phyloP scores from a whole-genome alignment of 2,113 vertebrate species.

The Tauraco erythrolophus region DNA sequence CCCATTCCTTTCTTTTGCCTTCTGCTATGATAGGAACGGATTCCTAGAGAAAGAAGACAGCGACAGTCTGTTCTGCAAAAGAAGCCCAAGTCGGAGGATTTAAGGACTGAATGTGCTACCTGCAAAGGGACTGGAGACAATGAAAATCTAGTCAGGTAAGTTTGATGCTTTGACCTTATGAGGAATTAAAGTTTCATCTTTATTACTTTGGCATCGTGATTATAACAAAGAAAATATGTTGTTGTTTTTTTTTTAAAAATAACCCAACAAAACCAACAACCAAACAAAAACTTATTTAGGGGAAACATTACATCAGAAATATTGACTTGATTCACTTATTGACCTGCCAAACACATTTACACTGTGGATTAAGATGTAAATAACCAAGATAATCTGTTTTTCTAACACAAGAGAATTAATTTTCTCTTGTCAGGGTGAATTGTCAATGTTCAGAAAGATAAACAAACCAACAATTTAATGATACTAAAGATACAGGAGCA shows the following conservation, averaged over 20 bases:
- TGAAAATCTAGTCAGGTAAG: slow-evolving; percentile 97
- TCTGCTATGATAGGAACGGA: slow-evolving; percentile 84
- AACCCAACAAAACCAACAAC: not conserved
- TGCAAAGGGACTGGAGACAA: slow-evolving; percentile 96
- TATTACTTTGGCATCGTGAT: slow-evolving; percentile 67
- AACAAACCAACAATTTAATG: slow-evolving; percentile 11
- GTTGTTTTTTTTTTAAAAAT: not conserved
- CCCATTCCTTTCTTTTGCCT: not conserved
- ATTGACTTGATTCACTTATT: slow-evolving; percentile 66
- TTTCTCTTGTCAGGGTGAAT: not conserved
- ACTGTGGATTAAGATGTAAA: slow-evolving; percentile 74
- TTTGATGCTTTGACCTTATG: slow-evolving; percentile 43
- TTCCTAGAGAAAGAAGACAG: slow-evolving; percentile 90
- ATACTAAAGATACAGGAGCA: not conserved
- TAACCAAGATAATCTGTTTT: slow-evolving; percentile 46
- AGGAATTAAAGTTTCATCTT: slow-evolving; percentile 77
- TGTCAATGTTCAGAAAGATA: slow-evolving; percentile 25
- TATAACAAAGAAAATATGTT: not conserved
- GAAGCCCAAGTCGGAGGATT: slow-evolving; percentile 94
- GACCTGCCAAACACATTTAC: slow-evolving; percentile 78
- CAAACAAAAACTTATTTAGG: not conserved
- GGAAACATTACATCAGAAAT: slow-evolving; percentile 11
- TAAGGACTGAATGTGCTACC: slow-evolving; percentile 91
- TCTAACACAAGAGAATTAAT: slow-evolving; percentile 23
- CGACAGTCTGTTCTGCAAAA: slow-evolving; percentile 91